Base-by-base conservation (phyloP, 2,888 invertebrate genomes). In the Agrotis segetum region DNA sequence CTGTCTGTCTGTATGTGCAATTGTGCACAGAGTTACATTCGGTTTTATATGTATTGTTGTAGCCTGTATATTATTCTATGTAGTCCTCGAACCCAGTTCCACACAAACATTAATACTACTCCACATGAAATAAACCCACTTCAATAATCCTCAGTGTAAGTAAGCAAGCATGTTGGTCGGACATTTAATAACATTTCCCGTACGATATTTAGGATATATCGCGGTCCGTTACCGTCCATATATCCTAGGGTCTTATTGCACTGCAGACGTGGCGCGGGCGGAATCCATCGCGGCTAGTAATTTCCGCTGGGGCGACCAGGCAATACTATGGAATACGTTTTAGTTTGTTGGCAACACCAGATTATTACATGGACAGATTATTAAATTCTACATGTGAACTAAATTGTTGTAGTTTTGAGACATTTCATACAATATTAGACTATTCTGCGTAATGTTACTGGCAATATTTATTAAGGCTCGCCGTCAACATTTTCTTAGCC, bases 281-380 rank as follows among this genome's bases (percentile, higher is more conserved):
- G 87, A 88, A 86, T 85, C 78, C 77, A 79, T 85, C 79, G 85
- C 85, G 87, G 86, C 87, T 83, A 87, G 90, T 90, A 88, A 92
- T 92, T 90, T 92, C 92, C 92, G 92, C 70, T 74, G 76, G 67
- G 49, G 66, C 71, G 74, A 77, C 77, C 81, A 40, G 52, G 58
- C 80, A 72, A 74, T 75, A 72, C 76, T 76, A 29, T 34, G 70
- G 61, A 34, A 19, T 21, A 77, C 72, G 70, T 64, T 60, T 71
- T 56, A 56, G 64, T 71, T 71, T 59, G 55, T 66, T 73, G 62
- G 58, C 29, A 67, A 73, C 60, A 74, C 58, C 17, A 52, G 50
- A 65, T 65, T 76, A 77, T 61, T 77, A 63, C n/a, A 55, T 44
- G 24, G 21, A 61, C 44, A 65, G 58, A 50, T 62, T 53, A 60